These are phyloP conservation scores for Luehdorfia chinensis DNA, from an alignment of 1,140 invertebrate species.

Conservation along the genomic window DNA sequence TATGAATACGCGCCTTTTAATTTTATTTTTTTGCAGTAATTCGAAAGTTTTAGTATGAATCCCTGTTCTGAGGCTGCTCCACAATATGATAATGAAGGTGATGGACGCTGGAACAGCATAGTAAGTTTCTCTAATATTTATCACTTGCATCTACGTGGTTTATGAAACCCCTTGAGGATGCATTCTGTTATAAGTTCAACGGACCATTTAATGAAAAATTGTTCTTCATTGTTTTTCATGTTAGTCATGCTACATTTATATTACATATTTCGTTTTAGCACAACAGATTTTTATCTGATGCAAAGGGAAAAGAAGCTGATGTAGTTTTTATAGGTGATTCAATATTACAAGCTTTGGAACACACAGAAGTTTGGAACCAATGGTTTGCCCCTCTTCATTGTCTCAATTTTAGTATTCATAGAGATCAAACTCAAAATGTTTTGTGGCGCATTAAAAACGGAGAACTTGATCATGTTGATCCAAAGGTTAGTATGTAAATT, in stretches of 20 bases:
- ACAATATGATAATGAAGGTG: slow-evolving; percentile 81
- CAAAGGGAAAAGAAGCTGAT: slow-evolving; percentile 91
- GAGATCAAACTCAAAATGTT: slow-evolving; percentile 91
- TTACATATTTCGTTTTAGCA: slow-evolving; percentile 80
- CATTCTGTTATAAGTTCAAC: slow-evolving; percentile 4
- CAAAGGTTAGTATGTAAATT: slow-evolving; percentile 85
- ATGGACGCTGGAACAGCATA: slow-evolving; percentile 83
- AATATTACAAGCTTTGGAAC: slow-evolving; percentile 86
- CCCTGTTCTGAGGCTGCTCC: slow-evolving; percentile 79
- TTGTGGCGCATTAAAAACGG: slow-evolving; percentile 93
- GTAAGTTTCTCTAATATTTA: slow-evolving; percentile 55
- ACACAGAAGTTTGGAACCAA: slow-evolving; percentile 90
- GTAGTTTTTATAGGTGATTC: slow-evolving; percentile 95
- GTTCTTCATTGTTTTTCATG: neutral
- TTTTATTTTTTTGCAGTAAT: slow-evolving; percentile 21
- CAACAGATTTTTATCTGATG: slow-evolving; percentile 87
- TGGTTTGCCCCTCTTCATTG: slow-evolving; percentile 92
- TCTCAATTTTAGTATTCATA: slow-evolving; percentile 93
- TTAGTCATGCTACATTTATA: neutral
- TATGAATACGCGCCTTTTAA: too few relatives aligned
- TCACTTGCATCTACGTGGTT: slow-evolving; percentile 17
- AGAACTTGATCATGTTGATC: slow-evolving; percentile 90
- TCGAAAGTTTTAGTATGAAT: slow-evolving; percentile 65
- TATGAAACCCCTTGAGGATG: slow-evolving; percentile 4
- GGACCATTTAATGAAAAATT: slow-evolving; percentile 1